Evolutionary conservation across 2,113 vertebrate species (phyloP).

Genomic region (Carassius auratus): DNA sequence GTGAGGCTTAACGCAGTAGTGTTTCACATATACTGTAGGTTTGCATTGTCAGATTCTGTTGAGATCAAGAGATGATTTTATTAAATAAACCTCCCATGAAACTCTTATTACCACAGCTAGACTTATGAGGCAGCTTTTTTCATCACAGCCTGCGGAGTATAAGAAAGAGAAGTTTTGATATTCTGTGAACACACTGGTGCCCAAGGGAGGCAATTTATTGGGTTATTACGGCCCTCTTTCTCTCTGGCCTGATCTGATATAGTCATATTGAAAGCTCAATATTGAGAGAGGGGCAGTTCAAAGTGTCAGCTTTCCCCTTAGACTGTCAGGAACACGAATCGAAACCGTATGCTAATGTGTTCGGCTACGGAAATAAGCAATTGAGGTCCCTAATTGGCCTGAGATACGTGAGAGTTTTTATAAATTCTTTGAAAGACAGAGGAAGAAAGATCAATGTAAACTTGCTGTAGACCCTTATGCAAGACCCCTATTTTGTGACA

Average conservation of each 20-base stretch:
- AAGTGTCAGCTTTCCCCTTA: slow-evolving; percentile 40
- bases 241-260: slow-evolving; percentile 55
- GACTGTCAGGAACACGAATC: not conserved
- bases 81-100: slow-evolving; percentile 38
- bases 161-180: slow-evolving; percentile 59
- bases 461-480: not conserved
- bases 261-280: slow-evolving; percentile 49
- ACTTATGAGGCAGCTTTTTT: slow-evolving; percentile 23
- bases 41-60: slow-evolving; percentile 23
- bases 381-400: not conserved
- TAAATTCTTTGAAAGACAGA: slow-evolving; percentile 12
- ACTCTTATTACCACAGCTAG: slow-evolving; percentile 36
- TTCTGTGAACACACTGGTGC: slow-evolving; percentile 61
- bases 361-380: not conserved
- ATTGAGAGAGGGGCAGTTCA: slow-evolving; percentile 53
- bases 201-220: slow-evolving; percentile 67
- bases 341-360: not conserved
- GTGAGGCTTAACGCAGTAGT: not conserved
- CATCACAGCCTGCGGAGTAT: not conserved
- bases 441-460: not conserved
- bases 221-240: slow-evolving; percentile 58
- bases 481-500: not conserved
- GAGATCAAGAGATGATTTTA: slow-evolving; percentile 48
- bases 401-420: slow-evolving; percentile 23
- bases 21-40: not conserved